phyloP scores from a whole-genome alignment of 2,113 vertebrate species.

The Amphilophus citrinellus region DNA sequence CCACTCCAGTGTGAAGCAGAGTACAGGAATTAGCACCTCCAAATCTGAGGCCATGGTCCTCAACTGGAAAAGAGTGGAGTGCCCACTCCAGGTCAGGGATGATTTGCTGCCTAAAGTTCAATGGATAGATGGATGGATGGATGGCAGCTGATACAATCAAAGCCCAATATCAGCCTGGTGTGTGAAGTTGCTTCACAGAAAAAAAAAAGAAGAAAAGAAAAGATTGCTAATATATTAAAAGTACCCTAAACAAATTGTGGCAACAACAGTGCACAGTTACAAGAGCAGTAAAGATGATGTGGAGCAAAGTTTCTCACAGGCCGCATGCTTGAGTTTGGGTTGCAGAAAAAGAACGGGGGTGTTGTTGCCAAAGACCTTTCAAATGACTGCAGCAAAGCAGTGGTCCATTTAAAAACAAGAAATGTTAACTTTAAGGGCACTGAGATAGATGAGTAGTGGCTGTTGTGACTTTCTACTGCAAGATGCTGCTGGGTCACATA shows the following conservation, averaged over 20 bases:
- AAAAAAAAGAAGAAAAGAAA: neutral
- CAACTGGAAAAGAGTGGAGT: no score
- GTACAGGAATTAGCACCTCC: no score
- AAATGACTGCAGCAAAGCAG: neutral
- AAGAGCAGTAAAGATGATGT: neutral
- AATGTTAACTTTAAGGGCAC: neutral
- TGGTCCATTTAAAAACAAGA: neutral
- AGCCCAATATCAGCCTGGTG: neutral
- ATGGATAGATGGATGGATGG: neutral
- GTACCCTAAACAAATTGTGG: neutral
- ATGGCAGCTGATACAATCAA: neutral
- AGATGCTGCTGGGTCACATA: constrained; percentile 29
- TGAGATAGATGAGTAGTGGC: constrained; percentile 5
- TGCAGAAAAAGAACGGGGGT: neutral
- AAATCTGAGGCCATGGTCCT: no score
- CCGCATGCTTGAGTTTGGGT: no score
- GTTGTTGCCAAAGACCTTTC: neutral
- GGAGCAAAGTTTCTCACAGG: no score
- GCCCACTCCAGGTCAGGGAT: no score
- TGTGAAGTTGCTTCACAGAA: neutral
- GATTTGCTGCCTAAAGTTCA: no score
- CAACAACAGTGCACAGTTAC: neutral
- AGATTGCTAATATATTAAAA: neutral
- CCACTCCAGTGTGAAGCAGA: no score
- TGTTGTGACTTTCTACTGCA: constrained; percentile 24